Conservation (phyloP, 2,888 invertebrate genomes). For the Synergus itoensis region DNA sequence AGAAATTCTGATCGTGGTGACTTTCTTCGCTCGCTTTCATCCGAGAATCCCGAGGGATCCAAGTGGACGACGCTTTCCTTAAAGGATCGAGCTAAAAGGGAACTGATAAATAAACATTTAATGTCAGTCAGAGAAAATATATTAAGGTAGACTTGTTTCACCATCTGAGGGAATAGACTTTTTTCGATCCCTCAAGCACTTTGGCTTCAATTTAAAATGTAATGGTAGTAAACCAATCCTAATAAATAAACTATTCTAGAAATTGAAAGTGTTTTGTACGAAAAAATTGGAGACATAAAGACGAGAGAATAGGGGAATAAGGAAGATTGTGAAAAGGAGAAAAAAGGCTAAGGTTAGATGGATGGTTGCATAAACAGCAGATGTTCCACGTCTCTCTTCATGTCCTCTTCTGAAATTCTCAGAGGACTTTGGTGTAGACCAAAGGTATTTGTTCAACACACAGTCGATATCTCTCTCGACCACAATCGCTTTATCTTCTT, state of each 20-base stretch:
- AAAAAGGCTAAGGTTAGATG: background rate
- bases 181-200: background rate
- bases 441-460: background rate
- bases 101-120: conserved; percentile 37
- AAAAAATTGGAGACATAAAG: background rate
- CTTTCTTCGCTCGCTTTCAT: conserved; percentile 40
- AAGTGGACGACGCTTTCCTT: conserved; percentile 27
- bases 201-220: background rate
- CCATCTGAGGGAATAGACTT: background rate
- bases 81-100: conserved; percentile 5
- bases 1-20: conserved; percentile 37
- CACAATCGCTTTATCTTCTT: background rate
- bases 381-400: conserved; percentile 7
- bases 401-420: background rate
- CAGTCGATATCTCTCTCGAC: background rate
- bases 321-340: background rate
- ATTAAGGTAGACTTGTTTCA: conserved; percentile 33
- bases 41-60: conserved; percentile 13
- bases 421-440: background rate
- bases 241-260: background rate
- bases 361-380: conserved; percentile 4
- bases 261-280: background rate
- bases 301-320: background rate
- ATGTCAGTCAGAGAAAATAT: conserved; percentile 40
- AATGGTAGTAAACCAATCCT: background rate